A percentile compares a stretch with the other conserved stretches of the same genome.
These are phyloP conservation scores for Myiopsitta monachus DNA, from an alignment of 2,113 vertebrate genomes.

Conservation along the genomic window DNA sequence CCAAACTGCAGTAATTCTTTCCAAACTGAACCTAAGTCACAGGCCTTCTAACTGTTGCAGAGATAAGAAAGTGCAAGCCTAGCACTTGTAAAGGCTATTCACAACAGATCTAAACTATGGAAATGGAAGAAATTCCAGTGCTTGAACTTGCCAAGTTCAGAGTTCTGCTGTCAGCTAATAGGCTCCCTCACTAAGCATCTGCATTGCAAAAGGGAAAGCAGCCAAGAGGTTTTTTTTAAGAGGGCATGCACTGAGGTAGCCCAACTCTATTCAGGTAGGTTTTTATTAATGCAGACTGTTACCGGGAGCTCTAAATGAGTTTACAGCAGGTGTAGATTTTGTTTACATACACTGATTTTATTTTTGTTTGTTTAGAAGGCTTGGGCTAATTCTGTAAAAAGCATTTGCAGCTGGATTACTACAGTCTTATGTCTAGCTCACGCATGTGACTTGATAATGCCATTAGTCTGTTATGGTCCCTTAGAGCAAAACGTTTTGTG, in stretches of 20 bases:
- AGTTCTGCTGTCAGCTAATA: rapidly evolving
- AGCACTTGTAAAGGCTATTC: background rate
- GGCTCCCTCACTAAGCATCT: background rate
- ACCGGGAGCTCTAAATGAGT: background rate
- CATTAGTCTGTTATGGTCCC: background rate
- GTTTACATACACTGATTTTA: background rate
- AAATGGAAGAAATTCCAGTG: background rate
- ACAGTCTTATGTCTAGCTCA: background rate
- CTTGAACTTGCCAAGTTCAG: background rate
- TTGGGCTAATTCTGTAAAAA: background rate
- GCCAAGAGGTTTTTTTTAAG: background rate
- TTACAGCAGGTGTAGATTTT: background rate
- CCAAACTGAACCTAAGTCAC: background rate
- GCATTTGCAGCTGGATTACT: background rate
- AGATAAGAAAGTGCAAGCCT: background rate
- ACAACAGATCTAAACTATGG: background rate
- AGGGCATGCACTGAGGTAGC: background rate
- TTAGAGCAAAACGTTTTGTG: background rate
- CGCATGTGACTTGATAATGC: background rate
- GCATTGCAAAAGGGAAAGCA: background rate
- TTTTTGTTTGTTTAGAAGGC: background rate
- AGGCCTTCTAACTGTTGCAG: background rate
- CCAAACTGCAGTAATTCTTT: background rate
- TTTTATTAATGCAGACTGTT: background rate
- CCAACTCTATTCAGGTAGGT: background rate